Base-by-base conservation (phyloP, 2,797 vertebrate species). In the Oreochromis mossambicus region DNA sequence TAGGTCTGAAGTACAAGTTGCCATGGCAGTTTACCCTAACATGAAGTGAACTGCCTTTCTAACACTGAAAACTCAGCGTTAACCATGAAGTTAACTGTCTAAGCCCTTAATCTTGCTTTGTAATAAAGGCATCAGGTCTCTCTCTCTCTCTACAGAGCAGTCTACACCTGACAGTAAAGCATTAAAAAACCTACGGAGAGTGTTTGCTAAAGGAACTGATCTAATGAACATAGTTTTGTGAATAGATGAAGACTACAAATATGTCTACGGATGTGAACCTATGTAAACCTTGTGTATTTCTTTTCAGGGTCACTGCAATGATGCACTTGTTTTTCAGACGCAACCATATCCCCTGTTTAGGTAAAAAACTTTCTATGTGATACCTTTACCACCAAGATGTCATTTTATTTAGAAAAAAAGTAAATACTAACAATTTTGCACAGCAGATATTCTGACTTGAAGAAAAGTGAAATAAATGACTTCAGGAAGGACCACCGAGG, bases 281-380 rank as follows among this genome's bases (percentile, higher is more conserved):
- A 19, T 73, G 26, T 43, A 29, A 48, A 73, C 3, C 6, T 34
- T 66, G 1, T 3, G 17, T 63, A 13, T 90, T 83, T 82, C 38
- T 84, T 83, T 89, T 83, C 84, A 97, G 96, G 96, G 96, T 79
- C 96, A 97, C 93, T 98, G 98, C 96, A 99, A 98, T 90, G 98
- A 99, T 85, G 96, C 97, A 81, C 89, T 99, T 66, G 97, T 99
- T 91, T 98, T 99, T 95, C 98, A 99, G 93, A 98, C 94, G 26
- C 97, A 98, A 51, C 98, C 98, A 4, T 97, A 98, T 77, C 97
- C 98, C 10, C 96, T 99, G 5, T 96, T 97, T 92, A 97, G 98
- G 98, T 98, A 96, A 96, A 63, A 80, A 91, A 82, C 5, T 2
- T 26, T 41, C 19, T 46, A 41, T 24, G 21, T 46, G 7, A 50